Conservation (phyloP, 2,113 vertebrate species). For the Siniperca chuatsi region DNA sequence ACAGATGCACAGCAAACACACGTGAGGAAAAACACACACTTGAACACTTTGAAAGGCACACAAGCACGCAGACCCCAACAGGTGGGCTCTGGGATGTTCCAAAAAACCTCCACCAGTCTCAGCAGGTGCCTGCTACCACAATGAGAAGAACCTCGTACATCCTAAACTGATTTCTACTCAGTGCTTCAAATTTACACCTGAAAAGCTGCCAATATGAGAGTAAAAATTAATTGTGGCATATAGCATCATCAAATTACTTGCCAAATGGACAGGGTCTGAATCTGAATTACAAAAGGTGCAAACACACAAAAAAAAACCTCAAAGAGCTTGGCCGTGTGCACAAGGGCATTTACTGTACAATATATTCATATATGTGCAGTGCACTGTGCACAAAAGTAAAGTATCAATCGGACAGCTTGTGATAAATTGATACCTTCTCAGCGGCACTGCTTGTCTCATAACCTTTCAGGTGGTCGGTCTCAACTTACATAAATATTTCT, state of each 20-base stretch:
- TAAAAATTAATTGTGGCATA: neutral
- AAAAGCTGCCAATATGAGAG: neutral
- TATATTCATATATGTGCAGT: neutral
- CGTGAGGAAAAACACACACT: neutral
- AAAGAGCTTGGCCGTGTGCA: too few species aligned
- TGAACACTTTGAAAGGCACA: neutral
- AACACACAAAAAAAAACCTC: neutral
- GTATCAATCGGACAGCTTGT: neutral
- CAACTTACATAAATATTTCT: too few species aligned
- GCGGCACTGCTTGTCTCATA: neutral
- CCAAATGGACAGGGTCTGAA: neutral
- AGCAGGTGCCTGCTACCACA: neutral
- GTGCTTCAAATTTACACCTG: neutral
- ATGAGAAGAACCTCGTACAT: neutral
- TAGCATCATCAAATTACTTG: neutral
- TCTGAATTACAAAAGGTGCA: neutral
- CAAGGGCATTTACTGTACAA: too few species aligned
- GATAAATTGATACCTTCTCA: neutral
- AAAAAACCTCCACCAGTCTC: neutral
- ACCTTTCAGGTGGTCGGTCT: too few species aligned
- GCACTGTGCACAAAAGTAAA: neutral
- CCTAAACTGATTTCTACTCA: neutral
- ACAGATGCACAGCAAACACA: constrained; percentile 37
- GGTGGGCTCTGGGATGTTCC: constrained; percentile 18
- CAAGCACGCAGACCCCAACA: neutral